Base-by-base conservation (phyloP, 2,113 vertebrate genomes). In the Bufo bufo region DNA sequence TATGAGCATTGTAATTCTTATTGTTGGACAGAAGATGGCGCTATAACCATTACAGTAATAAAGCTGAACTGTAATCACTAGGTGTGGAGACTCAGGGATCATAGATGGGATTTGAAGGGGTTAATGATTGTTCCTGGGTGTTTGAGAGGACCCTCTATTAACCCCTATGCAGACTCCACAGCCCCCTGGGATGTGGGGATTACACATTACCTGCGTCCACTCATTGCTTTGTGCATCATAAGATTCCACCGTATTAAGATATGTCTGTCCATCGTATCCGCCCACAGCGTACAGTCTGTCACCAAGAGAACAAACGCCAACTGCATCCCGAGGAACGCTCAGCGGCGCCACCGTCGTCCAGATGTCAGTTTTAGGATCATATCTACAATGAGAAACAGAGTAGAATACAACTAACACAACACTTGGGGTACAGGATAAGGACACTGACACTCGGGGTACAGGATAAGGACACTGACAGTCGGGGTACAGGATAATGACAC, bases 141-240 rank as follows among this genome's bases (percentile, higher is more conserved):
- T 43, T 2, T 71, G 33, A 43, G 12, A 12, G 33, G 33, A 43
- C 69, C 69, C 69, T 12, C 69, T 13, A 71, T 71, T 11, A 0
- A 1, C 3, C 17, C 4, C 69, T 33, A 33, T 33, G 2, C 23
- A 3, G 0, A 33, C 9, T 3, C 10, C 23, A 6, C 4, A 23
- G 6, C 69, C 33, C 12, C 23, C 65, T 12, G 65, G 20, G 23
- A 1, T 3, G 4, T 12, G 33, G 33, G 33, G 33, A 33, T 33
- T 33, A 33, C 33, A 33, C 33, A 33, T 33, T 96, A 99, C 98
- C 97, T 98, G 96, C 56, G 95, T 97, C 98, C 98, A 99, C 90
- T 99, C 97, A 9, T 99, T 96, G 92, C 96, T 98, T 91, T 98
- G 97, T 23, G 96, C 95, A 90, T 99, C 97, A 0, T 99, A 99